Evolutionary conservation across 2,113 vertebrate genomes (phyloP), one percentile per base, ranked within the genome.

Genomic region (Gulo gulo): DNA sequence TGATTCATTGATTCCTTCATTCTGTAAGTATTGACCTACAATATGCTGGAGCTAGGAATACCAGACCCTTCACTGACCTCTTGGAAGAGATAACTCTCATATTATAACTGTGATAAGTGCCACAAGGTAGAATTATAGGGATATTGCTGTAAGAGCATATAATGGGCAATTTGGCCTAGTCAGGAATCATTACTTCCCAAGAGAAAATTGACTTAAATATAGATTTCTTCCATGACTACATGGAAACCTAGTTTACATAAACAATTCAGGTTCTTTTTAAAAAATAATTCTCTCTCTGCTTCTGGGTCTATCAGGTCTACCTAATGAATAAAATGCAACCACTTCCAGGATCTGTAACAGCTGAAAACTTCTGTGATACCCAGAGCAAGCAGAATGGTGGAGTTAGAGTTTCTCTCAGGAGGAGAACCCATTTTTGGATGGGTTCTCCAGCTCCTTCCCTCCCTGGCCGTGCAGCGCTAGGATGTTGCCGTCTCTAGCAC

Each of bases 151-250:
- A 14, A 88, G 39, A 82, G 52, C 21, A 24, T 55, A 5, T 26
- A 24, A 69, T 29, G 11, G 29, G 8, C 24, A 67, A 39, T 87
- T 82, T 92, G 67, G 13, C 24, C 31, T 55, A 65, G 20, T 80
- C 29, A 69, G 47, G 15, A 93, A 83, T 69, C 65, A 71, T 74
- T 91, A 31, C 23, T 94, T 78, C 94, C 88, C 57, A 84, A 96
- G 50, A 80, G 57, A 94, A 96, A 89, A 39, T 96, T 85, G 20
- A 85, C 91, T 92, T 85, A 90, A 95, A 97, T 82, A 59, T 87
- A 65, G 59, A 39, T 63, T 61, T 88, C 5, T 67, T 26, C 15
- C 23, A 76, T 78, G 11, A 92, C 21, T 65, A 83, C 90, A 74
- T 93, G 65, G 82, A 97, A 87, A 74, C 29, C 36, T 89, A 26